phyloP scores from a whole-genome alignment of 2,113 vertebrate genomes.

The Nerophis ophidion region DNA sequence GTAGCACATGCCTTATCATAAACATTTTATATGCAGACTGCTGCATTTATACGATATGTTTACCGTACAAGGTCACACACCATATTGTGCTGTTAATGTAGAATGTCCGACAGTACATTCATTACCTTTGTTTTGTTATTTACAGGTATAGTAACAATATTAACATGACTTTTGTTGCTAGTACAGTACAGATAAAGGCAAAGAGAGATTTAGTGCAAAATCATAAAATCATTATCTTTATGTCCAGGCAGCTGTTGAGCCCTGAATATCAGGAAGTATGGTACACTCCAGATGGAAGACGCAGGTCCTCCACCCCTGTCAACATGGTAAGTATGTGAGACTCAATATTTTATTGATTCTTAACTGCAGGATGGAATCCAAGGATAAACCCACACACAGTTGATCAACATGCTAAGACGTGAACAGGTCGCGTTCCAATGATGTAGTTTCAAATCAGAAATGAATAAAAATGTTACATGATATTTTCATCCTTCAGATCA shows the following conservation, averaged over 20 bases:
- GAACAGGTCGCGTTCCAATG: neutral
- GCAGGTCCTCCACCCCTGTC: constrained; percentile 64
- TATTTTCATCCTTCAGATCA: neutral
- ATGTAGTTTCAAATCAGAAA: neutral
- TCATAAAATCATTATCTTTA: constrained; percentile 10
- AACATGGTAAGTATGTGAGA: constrained; percentile 70
- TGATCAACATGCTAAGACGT: neutral
- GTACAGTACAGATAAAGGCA: too few species aligned
- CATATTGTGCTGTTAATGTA: neutral
- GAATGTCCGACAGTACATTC: neutral
- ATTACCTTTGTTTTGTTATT: neutral
- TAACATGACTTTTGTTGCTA: neutral
- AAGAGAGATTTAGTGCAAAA: too few species aligned
- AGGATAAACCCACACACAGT: neutral
- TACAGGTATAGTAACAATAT: neutral
- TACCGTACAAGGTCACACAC: too few species aligned
- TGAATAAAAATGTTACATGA: neutral
- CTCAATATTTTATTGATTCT: constrained; percentile 12
- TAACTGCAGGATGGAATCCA: neutral
- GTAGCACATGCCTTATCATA: constrained; percentile 17
- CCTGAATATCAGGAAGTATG: constrained; percentile 84
- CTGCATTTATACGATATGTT: neutral
- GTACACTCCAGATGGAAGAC: constrained; percentile 74
- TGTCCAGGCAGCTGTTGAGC: constrained; percentile 82
- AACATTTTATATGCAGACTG: constrained; percentile 47